Evolutionary conservation across 2,888 invertebrate genomes (phyloP).

Genomic region (Zeuzera pyrina): DNA sequence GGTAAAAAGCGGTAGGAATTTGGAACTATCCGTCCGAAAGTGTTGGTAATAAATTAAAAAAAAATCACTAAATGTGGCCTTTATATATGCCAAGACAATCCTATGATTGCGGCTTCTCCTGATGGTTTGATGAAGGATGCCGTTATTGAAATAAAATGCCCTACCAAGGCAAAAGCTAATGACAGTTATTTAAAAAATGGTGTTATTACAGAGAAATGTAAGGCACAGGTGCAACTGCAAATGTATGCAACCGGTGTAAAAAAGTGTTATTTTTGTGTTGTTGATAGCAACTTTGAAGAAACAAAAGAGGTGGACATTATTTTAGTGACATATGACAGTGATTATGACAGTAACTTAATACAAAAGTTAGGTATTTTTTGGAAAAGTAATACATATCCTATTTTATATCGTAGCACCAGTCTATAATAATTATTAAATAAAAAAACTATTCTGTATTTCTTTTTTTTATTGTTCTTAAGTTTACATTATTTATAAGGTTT

Average conservation of each 20-base stretch:
- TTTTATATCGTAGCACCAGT: too few relatives aligned
- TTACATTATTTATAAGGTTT: too few relatives aligned
- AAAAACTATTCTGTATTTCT: too few relatives aligned
- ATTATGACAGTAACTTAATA: too few relatives aligned
- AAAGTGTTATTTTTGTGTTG: slow-evolving; percentile 2
- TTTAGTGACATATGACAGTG: too few relatives aligned
- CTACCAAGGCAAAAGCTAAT: slow-evolving; percentile 1
- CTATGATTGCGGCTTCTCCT: slow-evolving; percentile 2
- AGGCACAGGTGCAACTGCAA: slow-evolving; percentile 5
- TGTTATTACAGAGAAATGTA: slow-evolving; percentile 2
- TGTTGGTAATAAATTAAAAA: not conserved
- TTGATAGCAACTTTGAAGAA: too few relatives aligned
- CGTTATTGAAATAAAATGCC: slow-evolving; percentile 6
- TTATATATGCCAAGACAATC: slow-evolving; percentile 2
- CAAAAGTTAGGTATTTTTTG: too few relatives aligned
- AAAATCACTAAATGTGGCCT: slow-evolving; percentile 5
- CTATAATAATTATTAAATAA: too few relatives aligned
- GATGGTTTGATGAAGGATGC: slow-evolving; percentile 2
- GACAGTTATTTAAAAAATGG: slow-evolving; percentile 1
- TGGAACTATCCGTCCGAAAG: slow-evolving; percentile 2
- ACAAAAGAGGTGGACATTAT: too few relatives aligned
- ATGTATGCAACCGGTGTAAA: slow-evolving; percentile 4
- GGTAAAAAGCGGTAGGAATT: slow-evolving; percentile 6
- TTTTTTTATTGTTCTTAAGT: too few relatives aligned
- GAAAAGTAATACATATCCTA: too few relatives aligned